Evolutionary conservation across 2,797 vertebrate genomes (phyloP).

Genomic region (Garrulus glandarius): DNA sequence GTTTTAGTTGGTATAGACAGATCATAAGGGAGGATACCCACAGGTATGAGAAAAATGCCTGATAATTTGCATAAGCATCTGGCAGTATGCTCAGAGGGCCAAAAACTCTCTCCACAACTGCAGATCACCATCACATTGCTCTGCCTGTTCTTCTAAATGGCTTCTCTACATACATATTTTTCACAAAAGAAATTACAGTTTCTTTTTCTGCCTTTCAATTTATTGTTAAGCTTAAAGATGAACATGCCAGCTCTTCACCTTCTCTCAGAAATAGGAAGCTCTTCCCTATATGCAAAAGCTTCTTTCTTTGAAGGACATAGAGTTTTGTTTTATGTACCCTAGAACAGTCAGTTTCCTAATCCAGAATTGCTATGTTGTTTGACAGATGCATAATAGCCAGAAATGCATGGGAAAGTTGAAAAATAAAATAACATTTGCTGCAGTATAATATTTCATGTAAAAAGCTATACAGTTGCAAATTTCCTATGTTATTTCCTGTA

Average conservation of each 20-base stretch:
- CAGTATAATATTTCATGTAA: neutral
- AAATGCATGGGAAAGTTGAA: neutral
- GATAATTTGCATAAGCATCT: constrained; percentile 58
- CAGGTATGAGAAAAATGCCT: constrained; percentile 2
- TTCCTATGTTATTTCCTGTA: neutral
- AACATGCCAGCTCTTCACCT: neutral
- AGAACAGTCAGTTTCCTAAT: neutral
- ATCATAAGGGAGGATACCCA: constrained; percentile 29
- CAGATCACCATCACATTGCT: neutral
- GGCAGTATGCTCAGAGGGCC: neutral
- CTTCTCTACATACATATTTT: neutral
- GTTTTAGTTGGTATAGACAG: neutral
- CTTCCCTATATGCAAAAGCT: neutral
- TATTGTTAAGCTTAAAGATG: neutral
- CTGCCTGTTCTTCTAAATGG: neutral
- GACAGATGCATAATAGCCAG: neutral
- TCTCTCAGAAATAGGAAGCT: neutral
- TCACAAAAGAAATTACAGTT: neutral
- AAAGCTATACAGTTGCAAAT: neutral
- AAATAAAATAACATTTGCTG: neutral
- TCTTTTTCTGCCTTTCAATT: neutral
- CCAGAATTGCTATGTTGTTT: neutral
- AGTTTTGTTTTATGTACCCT: neutral
- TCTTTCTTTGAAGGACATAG: neutral
- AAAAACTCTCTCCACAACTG: neutral